Evolutionary conservation across 1,140 invertebrate species (phyloP), one percentile per base, ranked within the genome.

Genomic region (Pseudomyrmex sp.): DNA sequence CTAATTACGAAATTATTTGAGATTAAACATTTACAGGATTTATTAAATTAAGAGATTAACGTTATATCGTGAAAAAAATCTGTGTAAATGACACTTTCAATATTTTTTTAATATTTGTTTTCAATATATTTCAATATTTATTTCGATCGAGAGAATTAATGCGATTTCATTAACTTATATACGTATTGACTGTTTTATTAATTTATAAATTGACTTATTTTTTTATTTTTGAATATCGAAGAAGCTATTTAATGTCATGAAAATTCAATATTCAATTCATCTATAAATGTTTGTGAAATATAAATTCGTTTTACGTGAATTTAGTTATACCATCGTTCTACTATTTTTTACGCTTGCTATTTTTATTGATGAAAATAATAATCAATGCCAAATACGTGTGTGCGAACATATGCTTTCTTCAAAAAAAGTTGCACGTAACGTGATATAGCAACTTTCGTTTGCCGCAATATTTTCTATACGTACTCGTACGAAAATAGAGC

Each of bases 361-460:
- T 20, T 61, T 72, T 18, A 35, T 50, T 2, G 23, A 56, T 54
- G n/a, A 26, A 50, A 59, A 50, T 58, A 15, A 4, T 61, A 46
- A 59, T 80, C 72, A 48, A 26, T 48, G 0, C 58, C 26, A 18
- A 44, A 7, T 35, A 35, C 35, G 35, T 5, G 5, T 35, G 20
- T 18, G 46, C 44, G 9, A 18, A 35, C 54, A 9, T 35, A 35
- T 26, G 18, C 44, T 13, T n/a, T 59, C 58, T 15, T 35, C 73
- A 59, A 46, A 80, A 73, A 23, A 63, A 63, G 12, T 44, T 77
- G 62, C 26, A 46, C 10, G 23, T 52, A 66, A 66, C 48, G 23
- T 76, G 48, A 76, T 62, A n/a, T n/a, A 46, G 74, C 62, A 65
- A 76, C 1, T 72, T 46, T n/a, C 13, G 13, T 56, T 23, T n/a